These are phyloP conservation scores for Clamator glandarius DNA, from an alignment of 2,797 vertebrate species.

Conservation along the genomic window DNA sequence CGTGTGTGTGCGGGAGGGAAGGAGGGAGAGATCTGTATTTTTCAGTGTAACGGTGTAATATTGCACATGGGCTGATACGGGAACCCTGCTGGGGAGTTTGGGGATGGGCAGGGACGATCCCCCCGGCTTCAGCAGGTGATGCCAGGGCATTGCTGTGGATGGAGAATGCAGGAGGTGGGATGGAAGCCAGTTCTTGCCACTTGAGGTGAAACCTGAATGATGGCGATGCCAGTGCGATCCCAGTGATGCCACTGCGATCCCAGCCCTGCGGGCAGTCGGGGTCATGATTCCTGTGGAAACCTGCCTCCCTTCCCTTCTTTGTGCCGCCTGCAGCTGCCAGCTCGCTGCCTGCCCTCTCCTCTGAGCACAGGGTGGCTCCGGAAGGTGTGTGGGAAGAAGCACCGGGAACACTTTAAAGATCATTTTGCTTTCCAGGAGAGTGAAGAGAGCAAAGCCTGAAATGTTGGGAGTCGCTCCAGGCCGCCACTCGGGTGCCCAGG, in stretches of 20 bases:
- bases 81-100: not conserved
- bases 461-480: not conserved
- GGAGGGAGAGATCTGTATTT: not conserved
- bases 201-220: accelerated
- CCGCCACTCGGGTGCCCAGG: accelerated
- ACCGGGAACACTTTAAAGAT: not conserved
- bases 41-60: accelerated
- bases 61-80: not conserved
- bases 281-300: not conserved
- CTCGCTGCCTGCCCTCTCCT: not conserved
- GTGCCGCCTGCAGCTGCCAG: not conserved
- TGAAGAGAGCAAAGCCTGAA: not conserved
- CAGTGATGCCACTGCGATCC: not conserved
- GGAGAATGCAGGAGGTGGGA: not conserved
- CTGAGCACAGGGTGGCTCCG: not conserved
- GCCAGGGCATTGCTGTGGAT: not conserved
- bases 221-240: not conserved
- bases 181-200: not conserved
- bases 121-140: not conserved
- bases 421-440: not conserved
- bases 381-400: accelerated
- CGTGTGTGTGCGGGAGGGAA: not conserved
- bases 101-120: not conserved
- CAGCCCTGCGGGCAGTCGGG: not conserved
- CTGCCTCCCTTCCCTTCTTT: not conserved